Base-by-base conservation (phyloP, 2,888 invertebrate genomes). In the Rhingia rostrata region DNA sequence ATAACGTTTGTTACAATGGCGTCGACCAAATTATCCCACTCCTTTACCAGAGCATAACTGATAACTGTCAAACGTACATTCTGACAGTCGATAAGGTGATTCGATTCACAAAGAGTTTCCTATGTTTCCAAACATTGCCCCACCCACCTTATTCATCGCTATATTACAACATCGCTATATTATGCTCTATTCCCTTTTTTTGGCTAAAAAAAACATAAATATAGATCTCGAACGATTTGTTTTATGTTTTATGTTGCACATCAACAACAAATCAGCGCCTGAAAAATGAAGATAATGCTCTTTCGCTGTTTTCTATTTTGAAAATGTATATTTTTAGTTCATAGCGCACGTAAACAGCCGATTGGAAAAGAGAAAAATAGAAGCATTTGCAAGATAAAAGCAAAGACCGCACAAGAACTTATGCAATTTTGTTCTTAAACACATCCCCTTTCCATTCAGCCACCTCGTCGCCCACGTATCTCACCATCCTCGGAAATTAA, bases 321-420 rank as follows among this genome's bases (percentile, higher is more conserved):
- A 64, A 72, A 73, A 67, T 67, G 6, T 83, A 22, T 22, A 78
- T 78, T 78, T 83, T 83, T 83, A 78, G 83, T 53, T 58, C 37
- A 51, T 22, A 45, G 1, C 22, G 22, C 22, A 60, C 63, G 58
- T 79, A 83, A 78, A 78, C 77, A 78, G 72, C 53, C 61, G 43
- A 43, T 7, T 12, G 14, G 35, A 12, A 39, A 45, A 41, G 7
- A 39, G 54, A 9, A 69, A 56, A 37, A 43, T 61, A 67, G 41
- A 54, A 37, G 1, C 73, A 61, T 67, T 74, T 61, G 63, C 64
- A 33, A 61, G 74, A 80, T 80, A 67, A 80, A 80, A 80, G 80
- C 60, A 74, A 56, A 81, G 33, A 66, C 70, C 77, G 70, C 77
- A 64, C 61, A 82, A 69, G 73, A 73, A 78, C 73, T 83, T 83